Percentiles rank a stretch among this genome's conserved stretches.
phyloP scores from a whole-genome alignment of 2,797 vertebrate species.

The Chloroceryle inda region DNA sequence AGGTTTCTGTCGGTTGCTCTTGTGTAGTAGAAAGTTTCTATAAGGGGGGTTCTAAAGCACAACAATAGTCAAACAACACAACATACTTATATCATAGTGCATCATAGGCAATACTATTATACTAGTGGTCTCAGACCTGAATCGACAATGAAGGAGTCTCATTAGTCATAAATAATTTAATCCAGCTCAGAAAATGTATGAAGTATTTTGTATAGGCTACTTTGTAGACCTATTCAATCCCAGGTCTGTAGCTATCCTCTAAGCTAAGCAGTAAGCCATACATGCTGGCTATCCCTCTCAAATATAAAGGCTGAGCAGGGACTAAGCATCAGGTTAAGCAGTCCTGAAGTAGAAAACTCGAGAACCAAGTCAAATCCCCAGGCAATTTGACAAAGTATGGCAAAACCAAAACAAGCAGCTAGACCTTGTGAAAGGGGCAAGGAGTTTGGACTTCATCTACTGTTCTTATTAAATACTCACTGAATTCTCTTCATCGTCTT shows the following conservation, averaged over 20 bases:
- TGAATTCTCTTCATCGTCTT: conserved; percentile 93
- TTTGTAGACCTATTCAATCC: not conserved
- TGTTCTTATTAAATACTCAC: conserved; percentile 76
- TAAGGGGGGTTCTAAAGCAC: conserved; percentile 66
- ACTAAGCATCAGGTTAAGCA: not conserved
- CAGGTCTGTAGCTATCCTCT: not conserved
- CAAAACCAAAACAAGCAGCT: not conserved
- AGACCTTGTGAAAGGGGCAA: not conserved
- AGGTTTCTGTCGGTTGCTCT: conserved; percentile 65
- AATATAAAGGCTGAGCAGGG: not conserved
- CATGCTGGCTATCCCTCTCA: not conserved
- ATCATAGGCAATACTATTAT: not conserved
- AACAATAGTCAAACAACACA: conserved; percentile 57
- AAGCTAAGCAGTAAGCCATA: not conserved
- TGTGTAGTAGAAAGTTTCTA: conserved; percentile 70
- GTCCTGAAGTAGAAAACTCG: not conserved
- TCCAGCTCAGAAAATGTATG: not conserved
- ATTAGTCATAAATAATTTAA: not conserved
- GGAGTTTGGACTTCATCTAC: not conserved
- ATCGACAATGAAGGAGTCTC: not conserved
- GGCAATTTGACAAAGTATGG: not conserved
- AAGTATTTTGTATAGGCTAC: not conserved
- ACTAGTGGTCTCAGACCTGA: not conserved
- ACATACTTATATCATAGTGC: not conserved
- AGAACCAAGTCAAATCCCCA: not conserved